phyloP scores from a whole-genome alignment of 2,888 invertebrate genomes.

The Microplitis manilae region DNA sequence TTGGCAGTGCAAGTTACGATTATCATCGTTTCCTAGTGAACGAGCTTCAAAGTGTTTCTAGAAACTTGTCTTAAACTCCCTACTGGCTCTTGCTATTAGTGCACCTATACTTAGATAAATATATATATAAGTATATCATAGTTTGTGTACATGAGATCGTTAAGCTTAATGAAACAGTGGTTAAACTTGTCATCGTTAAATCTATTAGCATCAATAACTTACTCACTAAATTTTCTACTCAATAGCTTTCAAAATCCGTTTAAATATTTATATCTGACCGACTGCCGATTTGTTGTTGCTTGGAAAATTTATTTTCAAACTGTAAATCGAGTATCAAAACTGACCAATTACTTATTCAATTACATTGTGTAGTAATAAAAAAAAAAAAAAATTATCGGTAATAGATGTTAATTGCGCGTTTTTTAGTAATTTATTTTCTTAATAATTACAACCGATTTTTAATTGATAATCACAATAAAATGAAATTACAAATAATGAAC shows the following conservation, averaged over 20 bases:
- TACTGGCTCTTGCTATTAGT: not conserved
- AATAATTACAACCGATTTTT: no score
- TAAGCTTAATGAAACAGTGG: conserved; percentile 23
- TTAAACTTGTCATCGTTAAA: conserved; percentile 30
- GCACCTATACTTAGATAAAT: not conserved
- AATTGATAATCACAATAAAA: no score
- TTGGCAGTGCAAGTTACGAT: conserved; percentile 37
- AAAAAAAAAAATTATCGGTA: no score
- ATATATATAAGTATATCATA: not conserved
- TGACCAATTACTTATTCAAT: no score
- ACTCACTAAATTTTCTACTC: conserved; percentile 21
- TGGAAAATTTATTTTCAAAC: no score
- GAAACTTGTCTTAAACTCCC: conserved; percentile 35
- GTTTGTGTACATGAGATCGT: conserved; percentile 5
- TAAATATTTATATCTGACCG: not conserved
- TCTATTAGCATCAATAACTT: conserved; percentile 23
- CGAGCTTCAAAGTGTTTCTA: conserved; percentile 38
- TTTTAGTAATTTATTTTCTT: no score
- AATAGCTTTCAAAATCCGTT: conserved; percentile 6
- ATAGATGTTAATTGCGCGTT: no score
- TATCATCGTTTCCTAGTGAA: conserved; percentile 42
- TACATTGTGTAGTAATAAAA: no score
- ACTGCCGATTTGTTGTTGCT: not conserved
- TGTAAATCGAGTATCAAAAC: no score
- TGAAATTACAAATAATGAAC: no score